Conservation (phyloP, 1,140 invertebrate genomes). For the Hylaeus anthracinus region DNA sequence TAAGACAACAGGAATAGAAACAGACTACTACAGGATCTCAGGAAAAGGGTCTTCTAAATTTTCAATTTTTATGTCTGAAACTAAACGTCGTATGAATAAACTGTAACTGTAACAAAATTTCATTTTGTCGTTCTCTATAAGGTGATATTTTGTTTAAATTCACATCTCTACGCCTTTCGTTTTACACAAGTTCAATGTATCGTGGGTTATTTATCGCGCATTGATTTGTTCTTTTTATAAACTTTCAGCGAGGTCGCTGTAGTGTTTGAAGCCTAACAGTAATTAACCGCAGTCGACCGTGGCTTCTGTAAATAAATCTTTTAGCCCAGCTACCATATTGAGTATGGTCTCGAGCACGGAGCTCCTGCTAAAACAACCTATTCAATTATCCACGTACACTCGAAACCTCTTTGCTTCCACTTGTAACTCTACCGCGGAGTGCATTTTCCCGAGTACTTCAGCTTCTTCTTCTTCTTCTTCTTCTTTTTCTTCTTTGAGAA, state of each 20-base stretch:
- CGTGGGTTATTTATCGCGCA: background rate
- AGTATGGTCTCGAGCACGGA: constrained; percentile 20
- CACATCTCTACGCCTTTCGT: too few species aligned
- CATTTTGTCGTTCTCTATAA: too few species aligned
- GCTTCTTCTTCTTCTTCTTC: constrained; percentile 18
- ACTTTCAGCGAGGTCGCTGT: too few species aligned
- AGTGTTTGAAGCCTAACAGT: background rate
- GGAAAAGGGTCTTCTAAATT: too few species aligned
- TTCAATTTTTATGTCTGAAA: too few species aligned
- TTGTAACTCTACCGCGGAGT: constrained; percentile 42
- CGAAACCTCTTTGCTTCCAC: constrained; percentile 45
- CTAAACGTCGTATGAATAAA: too few species aligned
- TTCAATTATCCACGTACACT: constrained; percentile 51
- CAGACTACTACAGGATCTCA: too few species aligned
- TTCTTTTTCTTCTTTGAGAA: constrained; percentile 30
- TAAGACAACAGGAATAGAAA: too few species aligned
- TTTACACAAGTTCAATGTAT: background rate
- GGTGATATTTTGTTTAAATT: too few species aligned
- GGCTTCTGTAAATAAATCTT: constrained; percentile 24
- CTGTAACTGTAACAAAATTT: too few species aligned
- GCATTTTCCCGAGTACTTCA: constrained; percentile 34
- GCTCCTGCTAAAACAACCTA: constrained; percentile 40
- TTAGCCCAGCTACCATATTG: background rate
- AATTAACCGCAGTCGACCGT: constrained; percentile 4
- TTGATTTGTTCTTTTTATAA: background rate